Percentiles rank a stretch among this genome's conserved stretches.
Evolutionary conservation across 2,888 invertebrate species (phyloP).

Genomic region (Eilema caniola): DNA sequence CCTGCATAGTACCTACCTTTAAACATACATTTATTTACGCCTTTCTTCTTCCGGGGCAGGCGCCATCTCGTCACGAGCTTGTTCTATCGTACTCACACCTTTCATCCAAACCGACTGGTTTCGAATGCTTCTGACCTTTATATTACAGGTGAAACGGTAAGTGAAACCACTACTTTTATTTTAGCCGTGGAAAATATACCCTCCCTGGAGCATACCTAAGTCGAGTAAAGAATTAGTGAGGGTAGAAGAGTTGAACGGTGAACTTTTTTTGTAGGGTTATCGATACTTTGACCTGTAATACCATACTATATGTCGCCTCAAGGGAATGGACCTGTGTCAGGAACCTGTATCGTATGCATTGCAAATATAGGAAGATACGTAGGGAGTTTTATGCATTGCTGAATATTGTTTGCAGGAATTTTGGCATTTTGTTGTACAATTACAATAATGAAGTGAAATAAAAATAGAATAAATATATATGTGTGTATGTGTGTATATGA

Average conservation of each 20-base stretch:
- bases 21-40: no score
- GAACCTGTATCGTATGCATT: neutral
- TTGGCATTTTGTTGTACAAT: no score
- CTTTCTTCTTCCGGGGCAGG: no score
- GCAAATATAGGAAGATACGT: neutral
- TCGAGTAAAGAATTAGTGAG: neutral
- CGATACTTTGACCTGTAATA: neutral
- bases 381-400: neutral
- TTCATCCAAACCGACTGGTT: neutral
- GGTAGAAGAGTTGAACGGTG: conserved; percentile 3
- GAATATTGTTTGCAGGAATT: neutral
- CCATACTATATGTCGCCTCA: neutral
- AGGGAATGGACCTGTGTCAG: neutral
- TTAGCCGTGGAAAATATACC: neutral
- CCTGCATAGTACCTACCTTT: no score
- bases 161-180: neutral
- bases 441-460: no score
- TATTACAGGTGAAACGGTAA: neutral
- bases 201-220: neutral
- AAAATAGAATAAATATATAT: no score
- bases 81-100: neutral
- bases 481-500: neutral
- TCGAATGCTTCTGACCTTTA: neutral
- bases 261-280: neutral
- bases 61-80: neutral